Evolutionary conservation across 2,888 invertebrate species (phyloP), one percentile per base, ranked within the genome.

Genomic region (Drosophila paramelanica): DNA sequence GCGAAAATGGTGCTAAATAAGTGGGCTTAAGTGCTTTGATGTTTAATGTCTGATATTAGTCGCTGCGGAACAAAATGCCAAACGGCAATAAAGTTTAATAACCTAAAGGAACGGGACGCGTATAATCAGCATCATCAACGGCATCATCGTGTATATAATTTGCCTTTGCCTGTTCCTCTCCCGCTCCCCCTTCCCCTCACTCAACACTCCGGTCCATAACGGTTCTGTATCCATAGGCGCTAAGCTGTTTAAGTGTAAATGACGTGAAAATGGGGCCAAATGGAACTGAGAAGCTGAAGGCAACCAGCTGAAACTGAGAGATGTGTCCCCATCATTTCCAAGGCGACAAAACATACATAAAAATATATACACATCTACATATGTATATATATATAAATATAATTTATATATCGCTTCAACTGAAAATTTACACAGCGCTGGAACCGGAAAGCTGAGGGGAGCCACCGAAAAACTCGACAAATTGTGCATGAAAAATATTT

Each of bases 161-260:
- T 78, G 69, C 69, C 69, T 56, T 23, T 72, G 58, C 77, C 56
- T 67, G 56, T 60, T 52, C 20, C 41, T 57, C 33, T 39, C 11
- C n/a, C 25, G 23, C 10, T 10, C 38, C 2, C 23, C 13, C 31
- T 23, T 14, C 46, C n/a, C 31, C 4, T 13, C 36, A 11, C 13
- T 36, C 36, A 31, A 31, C 36, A 36, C 13, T 36, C 36, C 36
- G 31, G 31, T 31, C 10, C 45, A 58, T 36, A 57, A 27, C n/a
- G 45, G 45, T 27, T 53, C 50, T 36, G 64, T 76, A 64, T 73
- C 51, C 64, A 66, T 71, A 72, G 67, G 76, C 77, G 68, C 75
- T 84, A 85, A 77, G 79, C 75, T 85, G 85, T 87, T 87, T 79
- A 87, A 89, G 85, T 81, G 88, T 87, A 86, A 89, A 89, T 87